Evolutionary conservation across 2,888 invertebrate species (phyloP).

Genomic region (Leptarthrus brevirostris): DNA sequence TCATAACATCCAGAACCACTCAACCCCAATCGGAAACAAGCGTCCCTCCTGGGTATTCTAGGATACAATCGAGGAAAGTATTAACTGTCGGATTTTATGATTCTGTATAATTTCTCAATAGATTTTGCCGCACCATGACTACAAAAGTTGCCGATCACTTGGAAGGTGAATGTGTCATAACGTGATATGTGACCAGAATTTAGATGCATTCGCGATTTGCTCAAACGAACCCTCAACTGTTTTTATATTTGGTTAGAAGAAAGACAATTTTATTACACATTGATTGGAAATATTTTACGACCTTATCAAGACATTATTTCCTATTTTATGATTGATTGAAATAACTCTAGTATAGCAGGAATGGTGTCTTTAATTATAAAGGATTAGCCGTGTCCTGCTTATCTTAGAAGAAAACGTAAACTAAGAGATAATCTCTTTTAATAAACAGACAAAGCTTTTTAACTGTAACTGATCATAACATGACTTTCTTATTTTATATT

Average conservation of each 20-base stretch:
- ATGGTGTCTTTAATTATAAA: no score
- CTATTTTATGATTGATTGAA: not conserved
- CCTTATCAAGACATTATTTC: not conserved
- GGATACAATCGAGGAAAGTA: constrained; percentile 31
- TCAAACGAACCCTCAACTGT: constrained; percentile 23
- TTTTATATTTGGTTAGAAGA: not conserved
- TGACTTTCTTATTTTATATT: no score
- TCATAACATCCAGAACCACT: constrained; percentile 28
- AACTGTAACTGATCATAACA: no score
- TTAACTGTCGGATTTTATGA: constrained; percentile 50
- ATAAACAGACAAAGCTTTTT: no score
- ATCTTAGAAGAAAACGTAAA: no score
- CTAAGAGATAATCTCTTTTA: no score
- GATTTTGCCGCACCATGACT: not conserved
- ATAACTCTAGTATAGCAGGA: no score
- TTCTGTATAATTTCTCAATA: constrained; percentile 36
- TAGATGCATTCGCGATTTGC: constrained; percentile 48
- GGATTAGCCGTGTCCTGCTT: no score
- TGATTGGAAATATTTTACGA: constrained; percentile 21
- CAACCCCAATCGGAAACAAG: constrained; percentile 20
- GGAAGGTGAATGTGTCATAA: not conserved
- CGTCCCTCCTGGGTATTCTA: constrained; percentile 13
- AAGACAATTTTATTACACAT: constrained; percentile 13
- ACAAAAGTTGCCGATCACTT: constrained; percentile 1
- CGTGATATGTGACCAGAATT: constrained; percentile 41